Evolutionary conservation across 2,797 vertebrate species (phyloP).

Genomic region (Melopsittacus undulatus): DNA sequence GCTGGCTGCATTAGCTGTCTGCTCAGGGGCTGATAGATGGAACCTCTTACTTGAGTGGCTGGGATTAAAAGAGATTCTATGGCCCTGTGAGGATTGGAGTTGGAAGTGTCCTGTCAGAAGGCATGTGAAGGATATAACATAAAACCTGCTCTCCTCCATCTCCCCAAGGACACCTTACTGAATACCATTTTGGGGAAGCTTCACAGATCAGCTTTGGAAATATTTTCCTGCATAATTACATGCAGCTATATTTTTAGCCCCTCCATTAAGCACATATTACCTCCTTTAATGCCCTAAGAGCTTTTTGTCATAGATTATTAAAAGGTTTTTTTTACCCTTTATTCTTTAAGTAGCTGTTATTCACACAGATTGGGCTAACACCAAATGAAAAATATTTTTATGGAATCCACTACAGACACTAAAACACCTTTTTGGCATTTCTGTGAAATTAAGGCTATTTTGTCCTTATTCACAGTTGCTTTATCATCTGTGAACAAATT

Average conservation of each 20-base stretch:
- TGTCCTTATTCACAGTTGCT: not conserved
- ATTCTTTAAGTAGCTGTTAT: not conserved
- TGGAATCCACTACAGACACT: not conserved
- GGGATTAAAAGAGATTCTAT: not conserved
- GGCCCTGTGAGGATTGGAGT: too few species aligned
- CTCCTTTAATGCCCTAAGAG: not conserved
- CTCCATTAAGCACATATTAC: constrained; percentile 8
- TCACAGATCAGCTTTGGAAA: not conserved
- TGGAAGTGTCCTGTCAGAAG: not conserved
- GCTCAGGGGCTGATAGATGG: accelerated
- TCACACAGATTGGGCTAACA: not conserved
- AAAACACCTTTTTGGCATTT: not conserved
- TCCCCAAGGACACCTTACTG: not conserved
- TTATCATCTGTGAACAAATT: not conserved
- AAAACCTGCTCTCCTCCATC: not conserved
- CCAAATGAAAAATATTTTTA: not conserved
- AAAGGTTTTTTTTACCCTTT: not conserved
- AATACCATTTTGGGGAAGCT: not conserved
- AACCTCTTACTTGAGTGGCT: not conserved
- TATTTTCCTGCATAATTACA: constrained; percentile 8
- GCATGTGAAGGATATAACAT: accelerated
- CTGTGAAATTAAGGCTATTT: not conserved
- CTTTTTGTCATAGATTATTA: not conserved
- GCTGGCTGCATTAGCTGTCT: not conserved
- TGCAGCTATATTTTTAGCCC: not conserved